These are phyloP conservation scores for Araneus ventricosus DNA, from an alignment of 1,140 invertebrate species.

Conservation along the genomic window DNA sequence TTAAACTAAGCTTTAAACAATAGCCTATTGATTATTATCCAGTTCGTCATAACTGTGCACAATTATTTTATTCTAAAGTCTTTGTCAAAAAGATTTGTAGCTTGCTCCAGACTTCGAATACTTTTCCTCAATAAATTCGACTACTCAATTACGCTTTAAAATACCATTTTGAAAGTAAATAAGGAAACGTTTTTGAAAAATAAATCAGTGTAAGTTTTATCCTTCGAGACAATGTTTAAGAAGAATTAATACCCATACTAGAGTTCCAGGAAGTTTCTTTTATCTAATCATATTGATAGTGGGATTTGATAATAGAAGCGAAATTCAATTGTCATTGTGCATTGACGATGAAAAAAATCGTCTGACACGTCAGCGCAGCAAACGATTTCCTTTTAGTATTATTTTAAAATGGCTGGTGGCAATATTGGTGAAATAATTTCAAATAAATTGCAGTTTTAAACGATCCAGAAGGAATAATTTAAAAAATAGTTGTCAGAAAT, in stretches of 20 bases:
- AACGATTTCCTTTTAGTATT: neutral
- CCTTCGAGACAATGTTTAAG: neutral
- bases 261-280: neutral
- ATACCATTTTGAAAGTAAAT: neutral
- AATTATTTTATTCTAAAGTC: too few relatives aligned
- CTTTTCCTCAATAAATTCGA: constrained; percentile 5
- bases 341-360: neutral
- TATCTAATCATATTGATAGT: neutral
- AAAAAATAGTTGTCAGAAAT: too few relatives aligned
- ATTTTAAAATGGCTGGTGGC: neutral
- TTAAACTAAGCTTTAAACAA: neutral
- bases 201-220: neutral
- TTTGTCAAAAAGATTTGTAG: too few relatives aligned
- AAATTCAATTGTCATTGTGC: constrained; percentile 21
- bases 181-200: neutral
- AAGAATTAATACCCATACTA: neutral
- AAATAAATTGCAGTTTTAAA: too few relatives aligned
- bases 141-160: neutral
- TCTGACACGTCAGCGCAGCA: neutral
- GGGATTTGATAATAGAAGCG: neutral
- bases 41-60: neutral
- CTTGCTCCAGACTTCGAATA: too few relatives aligned
- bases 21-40: neutral
- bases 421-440: too few relatives aligned
- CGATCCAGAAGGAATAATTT: too few relatives aligned